Evolutionary conservation across 2,113 vertebrate species (phyloP).

Genomic region (Crotalus viridis): DNA sequence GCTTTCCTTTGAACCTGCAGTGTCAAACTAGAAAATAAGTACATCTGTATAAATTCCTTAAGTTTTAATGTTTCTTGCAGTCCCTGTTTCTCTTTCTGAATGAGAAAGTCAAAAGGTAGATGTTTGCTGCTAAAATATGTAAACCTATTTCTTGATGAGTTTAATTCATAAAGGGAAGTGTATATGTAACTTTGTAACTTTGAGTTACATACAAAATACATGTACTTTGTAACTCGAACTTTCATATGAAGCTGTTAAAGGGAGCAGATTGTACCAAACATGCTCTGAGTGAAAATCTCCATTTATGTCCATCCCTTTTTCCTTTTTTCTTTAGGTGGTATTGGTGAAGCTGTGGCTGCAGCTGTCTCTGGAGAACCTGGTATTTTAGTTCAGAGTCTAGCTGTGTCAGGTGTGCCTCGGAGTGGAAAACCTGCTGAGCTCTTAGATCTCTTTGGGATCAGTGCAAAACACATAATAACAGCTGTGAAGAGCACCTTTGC

Average conservation of each 20-base stretch:
- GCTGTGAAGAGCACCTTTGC: conserved; percentile 75
- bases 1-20: background rate
- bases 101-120: background rate
- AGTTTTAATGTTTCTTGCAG: background rate
- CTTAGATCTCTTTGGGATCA: conserved; percentile 80
- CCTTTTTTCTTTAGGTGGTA: conserved; percentile 72
- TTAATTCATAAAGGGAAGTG: background rate
- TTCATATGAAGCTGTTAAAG: background rate
- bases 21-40: background rate
- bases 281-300: background rate
- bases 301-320: background rate
- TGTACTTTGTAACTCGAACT: background rate
- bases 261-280: background rate
- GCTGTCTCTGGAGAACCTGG: conserved; percentile 76
- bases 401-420: conserved; percentile 74
- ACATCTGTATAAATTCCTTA: background rate
- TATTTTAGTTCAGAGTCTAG: conserved; percentile 77
- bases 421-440: conserved; percentile 81
- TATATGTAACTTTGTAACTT: background rate
- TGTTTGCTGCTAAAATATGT: background rate
- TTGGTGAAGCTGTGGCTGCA: conserved; percentile 82
- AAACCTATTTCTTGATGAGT: background rate
- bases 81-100: background rate
- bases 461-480: conserved; percentile 74
- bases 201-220: background rate